Percentiles rank a stretch among this genome's conserved stretches.
phyloP scores from a whole-genome alignment of 2,888 invertebrate genomes.

The Desoria tigrina region DNA sequence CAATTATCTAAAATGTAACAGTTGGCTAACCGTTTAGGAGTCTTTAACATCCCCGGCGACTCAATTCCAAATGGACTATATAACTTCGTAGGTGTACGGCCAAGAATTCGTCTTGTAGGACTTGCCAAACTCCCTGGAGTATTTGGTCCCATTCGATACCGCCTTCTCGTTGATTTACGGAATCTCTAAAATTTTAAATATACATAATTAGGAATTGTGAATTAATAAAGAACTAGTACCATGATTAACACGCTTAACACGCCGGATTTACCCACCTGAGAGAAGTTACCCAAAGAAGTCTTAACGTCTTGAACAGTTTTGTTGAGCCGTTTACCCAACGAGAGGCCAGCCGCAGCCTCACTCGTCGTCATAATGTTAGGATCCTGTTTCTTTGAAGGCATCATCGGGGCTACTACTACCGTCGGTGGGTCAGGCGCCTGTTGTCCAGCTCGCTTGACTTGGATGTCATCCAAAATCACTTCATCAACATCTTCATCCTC shows the following conservation, averaged over 20 bases:
- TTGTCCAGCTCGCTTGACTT: not conserved
- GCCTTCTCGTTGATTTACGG: conserved; percentile 62
- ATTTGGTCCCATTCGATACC: conserved; percentile 56
- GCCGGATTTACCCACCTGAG: conserved; percentile 45
- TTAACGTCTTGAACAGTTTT: conserved; percentile 52
- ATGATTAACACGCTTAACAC: not conserved
- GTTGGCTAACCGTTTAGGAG: conserved; percentile 40
- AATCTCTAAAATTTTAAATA: conserved; percentile 59
- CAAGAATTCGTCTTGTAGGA: conserved; percentile 56
- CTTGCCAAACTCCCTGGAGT: conserved; percentile 49
- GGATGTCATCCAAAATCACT: conserved; percentile 4
- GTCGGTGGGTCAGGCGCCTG: not conserved
- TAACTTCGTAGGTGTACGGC: conserved; percentile 70
- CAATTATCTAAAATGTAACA: not conserved
- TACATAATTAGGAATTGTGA: conserved; percentile 14
- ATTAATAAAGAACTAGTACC: too few relatives aligned
- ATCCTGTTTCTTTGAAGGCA: conserved; percentile 29
- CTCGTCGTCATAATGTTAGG: conserved; percentile 28
- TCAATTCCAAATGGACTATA: conserved; percentile 77
- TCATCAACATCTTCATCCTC: conserved; percentile 14
- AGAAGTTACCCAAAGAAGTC: conserved; percentile 48
- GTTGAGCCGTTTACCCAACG: conserved; percentile 44
- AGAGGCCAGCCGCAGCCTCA: conserved; percentile 19
- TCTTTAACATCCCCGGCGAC: conserved; percentile 60
- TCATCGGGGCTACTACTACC: not conserved